Conservation (phyloP, 2,797 vertebrate genomes). For the Clarias platycephalus region DNA sequence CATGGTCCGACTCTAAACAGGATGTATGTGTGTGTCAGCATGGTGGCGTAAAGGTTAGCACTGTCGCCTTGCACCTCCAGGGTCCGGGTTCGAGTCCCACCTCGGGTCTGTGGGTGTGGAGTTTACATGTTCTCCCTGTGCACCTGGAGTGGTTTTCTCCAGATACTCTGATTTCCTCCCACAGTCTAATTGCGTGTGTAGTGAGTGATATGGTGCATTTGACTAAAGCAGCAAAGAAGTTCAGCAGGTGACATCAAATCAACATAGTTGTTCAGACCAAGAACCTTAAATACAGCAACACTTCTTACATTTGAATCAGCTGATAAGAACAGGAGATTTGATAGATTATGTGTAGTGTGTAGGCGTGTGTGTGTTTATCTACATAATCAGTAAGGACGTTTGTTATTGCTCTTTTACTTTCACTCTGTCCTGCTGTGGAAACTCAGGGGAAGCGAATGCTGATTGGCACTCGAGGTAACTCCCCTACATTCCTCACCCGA, state of each 20-base stretch:
- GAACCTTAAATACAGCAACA: background rate
- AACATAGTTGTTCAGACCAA: background rate
- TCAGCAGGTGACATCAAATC: background rate
- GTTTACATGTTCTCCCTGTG: no score
- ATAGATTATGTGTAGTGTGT: background rate
- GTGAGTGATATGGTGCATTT: background rate
- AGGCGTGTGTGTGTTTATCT: background rate
- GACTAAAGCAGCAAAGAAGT: background rate
- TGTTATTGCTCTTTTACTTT: slow-evolving; percentile 40
- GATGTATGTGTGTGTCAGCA: background rate
- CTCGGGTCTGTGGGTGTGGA: no score
- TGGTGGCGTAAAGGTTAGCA: no score
- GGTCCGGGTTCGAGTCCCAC: no score
- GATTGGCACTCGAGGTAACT: slow-evolving; percentile 39
- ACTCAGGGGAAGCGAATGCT: slow-evolving; percentile 32
- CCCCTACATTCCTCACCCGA: slow-evolving; percentile 25
- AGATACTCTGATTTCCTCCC: no score
- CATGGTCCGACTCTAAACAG: background rate
- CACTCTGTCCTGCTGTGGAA: slow-evolving; percentile 5
- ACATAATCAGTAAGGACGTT: background rate
- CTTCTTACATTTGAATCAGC: background rate
- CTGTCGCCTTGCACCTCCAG: no score
- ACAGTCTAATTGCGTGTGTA: no score
- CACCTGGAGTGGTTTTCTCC: no score
- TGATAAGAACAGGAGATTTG: background rate